Evolutionary conservation across 37 sponge, comb jelly and placozoan species (phyloP), one percentile per base, ranked within the genome.

Genomic region (Eunapius fragilis): DNA sequence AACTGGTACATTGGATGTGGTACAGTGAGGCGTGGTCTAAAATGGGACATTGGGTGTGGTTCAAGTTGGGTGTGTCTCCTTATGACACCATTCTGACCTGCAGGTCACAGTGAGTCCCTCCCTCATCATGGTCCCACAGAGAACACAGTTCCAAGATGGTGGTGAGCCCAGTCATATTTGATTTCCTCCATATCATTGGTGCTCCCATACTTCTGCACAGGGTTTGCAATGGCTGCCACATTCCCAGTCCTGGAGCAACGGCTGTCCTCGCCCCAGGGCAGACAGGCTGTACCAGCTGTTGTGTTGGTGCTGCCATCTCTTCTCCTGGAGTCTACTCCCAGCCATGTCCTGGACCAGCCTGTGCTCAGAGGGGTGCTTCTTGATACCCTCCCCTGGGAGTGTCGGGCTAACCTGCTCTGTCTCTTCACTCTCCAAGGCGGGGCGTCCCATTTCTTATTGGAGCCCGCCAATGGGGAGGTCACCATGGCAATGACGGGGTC

Each of bases 311-410:
- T 85, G 14, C 92, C 92, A 2, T 17, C 32, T 6, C 0, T 92
- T 19, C 69, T 26, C 13, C 69, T 89, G 45, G 72, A 35, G 68
- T 85, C 90, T 31, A 80, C 90, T 12, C 80, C 45, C 24, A 71
- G 90, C 28, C 81, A 75, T 17, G 71, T 81, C 13, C 76, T 90
- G 5, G 90, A 85, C 30, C 89, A 89, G 41, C 89, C 89, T 11
- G 80, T 89, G 5, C 82, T 82, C 31, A 88, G 37, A 41, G 83
- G 71, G 38, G 72, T 17, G 30, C 35, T 37, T 2, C 2, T 38
- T 27, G 85, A 78, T 76, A 85, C 89, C 31, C 35, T 89, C 9
- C 93, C 93, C 12, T 92, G 93, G 93, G 89, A 82, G 48, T 89
- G 83, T 33, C 70, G 36, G 49, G 67, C 68, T 30, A 25, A 31